phyloP scores from a whole-genome alignment of 2,113 vertebrate genomes.

The Neomonachus schauinslandi region DNA sequence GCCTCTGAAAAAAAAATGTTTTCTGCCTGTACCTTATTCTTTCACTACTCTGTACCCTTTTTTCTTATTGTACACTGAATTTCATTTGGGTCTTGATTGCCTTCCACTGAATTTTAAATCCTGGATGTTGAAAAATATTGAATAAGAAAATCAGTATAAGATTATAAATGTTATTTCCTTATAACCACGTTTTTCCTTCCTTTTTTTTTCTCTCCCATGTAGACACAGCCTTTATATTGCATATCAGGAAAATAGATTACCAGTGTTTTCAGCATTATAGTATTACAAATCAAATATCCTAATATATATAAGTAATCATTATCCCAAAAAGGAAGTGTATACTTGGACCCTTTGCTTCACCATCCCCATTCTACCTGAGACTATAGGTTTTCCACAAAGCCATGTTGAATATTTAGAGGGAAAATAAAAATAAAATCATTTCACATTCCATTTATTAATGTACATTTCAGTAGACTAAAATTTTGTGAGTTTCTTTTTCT shows the following conservation, averaged over 20 bases:
- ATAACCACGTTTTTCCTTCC: not conserved
- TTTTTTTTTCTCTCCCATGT: not conserved
- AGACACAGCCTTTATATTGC: not conserved
- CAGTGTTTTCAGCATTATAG: not conserved
- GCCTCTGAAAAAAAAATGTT: not conserved
- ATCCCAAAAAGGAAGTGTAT: not conserved
- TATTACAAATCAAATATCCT: not conserved
- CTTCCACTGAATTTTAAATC: constrained; percentile 26
- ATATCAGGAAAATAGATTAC: not conserved
- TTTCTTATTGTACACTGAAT: not conserved
- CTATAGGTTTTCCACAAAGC: not conserved
- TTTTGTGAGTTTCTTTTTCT: constrained; percentile 53
- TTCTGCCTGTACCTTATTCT: not conserved
- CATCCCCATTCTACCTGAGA: constrained; percentile 3
- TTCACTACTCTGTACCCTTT: not conserved
- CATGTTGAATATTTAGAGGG: not conserved
- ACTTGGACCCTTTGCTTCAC: not conserved
- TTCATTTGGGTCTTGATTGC: not conserved
- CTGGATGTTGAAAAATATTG: not conserved
- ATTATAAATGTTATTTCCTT: not conserved
- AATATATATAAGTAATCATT: not conserved
- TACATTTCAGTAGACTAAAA: constrained; percentile 70
- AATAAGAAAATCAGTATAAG: not conserved
- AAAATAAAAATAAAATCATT: constrained; percentile 40
- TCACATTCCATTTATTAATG: constrained; percentile 68